Evolutionary conservation across 2,797 vertebrate genomes (phyloP), one percentile per base, ranked within the genome.

Genomic region (Graptemys geographica): DNA sequence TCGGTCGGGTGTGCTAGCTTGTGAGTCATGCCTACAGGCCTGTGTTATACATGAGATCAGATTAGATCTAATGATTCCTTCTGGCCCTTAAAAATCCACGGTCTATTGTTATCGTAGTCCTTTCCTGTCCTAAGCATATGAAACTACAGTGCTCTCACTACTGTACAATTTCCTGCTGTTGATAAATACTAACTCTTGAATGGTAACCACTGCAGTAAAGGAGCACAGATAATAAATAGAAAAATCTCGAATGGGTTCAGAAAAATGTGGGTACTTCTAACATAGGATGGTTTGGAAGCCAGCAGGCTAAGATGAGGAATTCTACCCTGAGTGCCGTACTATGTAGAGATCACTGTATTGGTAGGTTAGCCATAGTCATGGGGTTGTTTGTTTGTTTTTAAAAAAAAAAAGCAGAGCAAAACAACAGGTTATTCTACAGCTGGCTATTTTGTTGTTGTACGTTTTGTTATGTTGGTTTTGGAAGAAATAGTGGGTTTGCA

Each of bases 401-500:
- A 3, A 59, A 44, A 44, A 44, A 44, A 44, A 44, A 44, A 41
- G 41, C 41, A 41, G 41, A 41, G 41, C 7, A 44, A 44, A 44
- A 44, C 41, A 31, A 3, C 12, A 6, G 28, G 6, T 62, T 31
- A 65, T 65, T 65, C 62, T 8, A 65, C 33, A n/a, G 31, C 8
- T 33, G 8, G 62, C 5, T 62, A 33, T 62, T 62, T 62, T 62
- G 59, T 62, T 31, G 28, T n/a, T 65, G 28, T 62, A 31, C 16
- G 3, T 62, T 31, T 31, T 57, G 27, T 16, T 33, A 47, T 47
- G 1, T 44, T 49, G 31, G 2, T 65, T 90, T 86, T 82, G 0
- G 56, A 76, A n/a, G 76, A 84, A 87, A 86, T 91, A 92, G 11
- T 89, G 96, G 89, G 91, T 95, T 2, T 8, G 65, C 76, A 83